A percentile compares a stretch with the other conserved stretches of the same genome.
Conservation (phyloP, 1,140 invertebrate genomes). For the Bombus balteatus region DNA sequence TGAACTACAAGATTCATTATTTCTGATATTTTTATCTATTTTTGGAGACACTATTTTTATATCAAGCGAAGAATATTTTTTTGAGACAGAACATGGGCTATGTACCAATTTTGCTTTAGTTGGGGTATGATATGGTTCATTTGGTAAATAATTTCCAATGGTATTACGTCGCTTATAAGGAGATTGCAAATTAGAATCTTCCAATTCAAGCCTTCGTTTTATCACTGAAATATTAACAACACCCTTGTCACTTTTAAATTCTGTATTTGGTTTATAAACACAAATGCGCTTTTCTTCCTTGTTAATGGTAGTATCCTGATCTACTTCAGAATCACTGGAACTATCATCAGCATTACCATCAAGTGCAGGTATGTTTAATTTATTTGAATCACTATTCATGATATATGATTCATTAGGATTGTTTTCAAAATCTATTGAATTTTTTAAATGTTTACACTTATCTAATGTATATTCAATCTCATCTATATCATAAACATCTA, state of each 20-base stretch:
- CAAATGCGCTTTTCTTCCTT: conserved; percentile 72
- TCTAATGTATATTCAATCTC: conserved; percentile 14
- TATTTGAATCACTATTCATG: not conserved
- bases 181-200: conserved; percentile 24
- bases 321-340: conserved; percentile 64
- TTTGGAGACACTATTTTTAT: conserved; percentile 76
- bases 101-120: conserved; percentile 53
- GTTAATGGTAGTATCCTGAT: conserved; percentile 68
- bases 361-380: conserved; percentile 36
- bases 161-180: conserved; percentile 34
- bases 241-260: conserved; percentile 20
- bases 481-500: conserved; percentile 55
- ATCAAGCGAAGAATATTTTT: conserved; percentile 76
- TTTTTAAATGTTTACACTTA: conserved; percentile 10
- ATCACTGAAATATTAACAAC: conserved; percentile 56
- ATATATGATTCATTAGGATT: not conserved
- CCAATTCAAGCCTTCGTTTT: conserved; percentile 65
- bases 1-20: not conserved
- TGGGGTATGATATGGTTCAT: conserved; percentile 55
- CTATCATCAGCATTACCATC: conserved; percentile 49
- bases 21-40: conserved; percentile 35
- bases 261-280: conserved; percentile 62
- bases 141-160: conserved; percentile 16
- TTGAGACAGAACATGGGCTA: conserved; percentile 60
- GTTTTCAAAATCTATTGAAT: not conserved